A percentile compares a stretch with the other conserved stretches of the same genome.
phyloP scores from a whole-genome alignment of 2,797 vertebrate species.

The Cyclopterus lumpus region DNA sequence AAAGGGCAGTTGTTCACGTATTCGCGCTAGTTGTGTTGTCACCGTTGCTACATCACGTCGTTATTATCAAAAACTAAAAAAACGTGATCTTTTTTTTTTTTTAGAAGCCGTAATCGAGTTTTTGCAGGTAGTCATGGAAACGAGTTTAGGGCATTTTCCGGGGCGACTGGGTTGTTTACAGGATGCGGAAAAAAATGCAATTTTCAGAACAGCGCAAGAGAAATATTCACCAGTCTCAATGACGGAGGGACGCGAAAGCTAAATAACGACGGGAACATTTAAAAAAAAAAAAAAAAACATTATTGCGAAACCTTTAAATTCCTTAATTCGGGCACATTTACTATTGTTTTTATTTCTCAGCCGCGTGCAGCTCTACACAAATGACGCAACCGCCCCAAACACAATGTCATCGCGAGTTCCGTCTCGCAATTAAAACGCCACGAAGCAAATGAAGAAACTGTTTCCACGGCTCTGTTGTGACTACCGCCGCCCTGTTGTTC shows the following conservation, averaged over 20 bases:
- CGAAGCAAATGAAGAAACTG: slow-evolving; percentile 37
- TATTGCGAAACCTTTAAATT: neutral
- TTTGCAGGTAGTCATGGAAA: neutral
- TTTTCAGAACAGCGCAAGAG: neutral
- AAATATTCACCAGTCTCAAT: neutral
- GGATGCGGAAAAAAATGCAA: neutral
- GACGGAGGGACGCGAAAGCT: neutral
- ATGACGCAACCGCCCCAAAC: neutral
- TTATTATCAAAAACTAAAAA: neutral
- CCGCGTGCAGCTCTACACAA: slow-evolving; percentile 1
- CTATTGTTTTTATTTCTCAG: neutral
- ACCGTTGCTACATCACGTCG: neutral
- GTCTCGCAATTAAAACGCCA: slow-evolving; percentile 28
- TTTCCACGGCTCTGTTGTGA: slow-evolving; percentile 65
- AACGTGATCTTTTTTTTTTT: neutral
- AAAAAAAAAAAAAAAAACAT: neutral
- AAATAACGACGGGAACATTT: neutral
- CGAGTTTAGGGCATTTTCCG: too few species aligned
- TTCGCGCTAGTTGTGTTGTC: neutral
- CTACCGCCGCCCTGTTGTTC: slow-evolving; percentile 53
- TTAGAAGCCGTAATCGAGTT: neutral
- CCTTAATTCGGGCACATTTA: neutral
- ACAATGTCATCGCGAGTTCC: slow-evolving; percentile 8
- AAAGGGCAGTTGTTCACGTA: neutral
- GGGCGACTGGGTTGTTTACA: neutral